Conservation (phyloP, 2,797 vertebrate species). For the Carapus acus region DNA sequence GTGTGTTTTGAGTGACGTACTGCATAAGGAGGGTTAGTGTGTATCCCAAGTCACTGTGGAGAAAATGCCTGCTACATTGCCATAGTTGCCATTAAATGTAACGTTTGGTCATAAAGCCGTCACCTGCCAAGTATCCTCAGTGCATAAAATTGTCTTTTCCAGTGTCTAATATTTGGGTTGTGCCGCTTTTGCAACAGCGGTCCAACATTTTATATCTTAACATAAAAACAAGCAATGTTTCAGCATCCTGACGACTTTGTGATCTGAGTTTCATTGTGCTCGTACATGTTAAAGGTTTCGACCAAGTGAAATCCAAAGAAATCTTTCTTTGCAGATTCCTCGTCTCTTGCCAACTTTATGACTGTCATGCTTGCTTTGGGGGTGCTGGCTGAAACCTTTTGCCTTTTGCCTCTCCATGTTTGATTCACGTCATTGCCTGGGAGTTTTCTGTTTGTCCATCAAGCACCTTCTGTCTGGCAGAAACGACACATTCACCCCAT, state of each 20-base stretch:
- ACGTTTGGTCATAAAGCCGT: conserved; percentile 57
- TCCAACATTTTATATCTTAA: neutral
- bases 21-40: conserved; percentile 42
- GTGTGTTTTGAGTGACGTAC: neutral
- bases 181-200: neutral
- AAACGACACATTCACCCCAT: conserved; percentile 55
- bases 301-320: conserved; percentile 69
- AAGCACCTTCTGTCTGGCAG: conserved; percentile 39
- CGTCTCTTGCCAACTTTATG: conserved; percentile 53
- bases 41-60: conserved; percentile 65
- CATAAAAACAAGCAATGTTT: conserved; percentile 19
- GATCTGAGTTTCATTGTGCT: conserved; percentile 67
- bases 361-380: conserved; percentile 58
- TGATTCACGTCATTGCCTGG: conserved; percentile 56
- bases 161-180: neutral
- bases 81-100: conserved; percentile 49
- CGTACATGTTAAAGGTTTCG: conserved; percentile 65
- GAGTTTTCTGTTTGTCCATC: conserved; percentile 57
- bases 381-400: conserved; percentile 57
- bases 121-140: conserved; percentile 37
- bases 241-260: conserved; percentile 57
- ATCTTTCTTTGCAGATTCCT: conserved; percentile 59
- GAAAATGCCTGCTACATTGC: conserved; percentile 57
- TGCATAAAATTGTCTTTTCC: neutral
- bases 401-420: conserved; percentile 48